Percentiles rank a stretch among this genome's conserved stretches.
Evolutionary conservation across 1,140 invertebrate species (phyloP).

Genomic region (Babylonia areolata): DNA sequence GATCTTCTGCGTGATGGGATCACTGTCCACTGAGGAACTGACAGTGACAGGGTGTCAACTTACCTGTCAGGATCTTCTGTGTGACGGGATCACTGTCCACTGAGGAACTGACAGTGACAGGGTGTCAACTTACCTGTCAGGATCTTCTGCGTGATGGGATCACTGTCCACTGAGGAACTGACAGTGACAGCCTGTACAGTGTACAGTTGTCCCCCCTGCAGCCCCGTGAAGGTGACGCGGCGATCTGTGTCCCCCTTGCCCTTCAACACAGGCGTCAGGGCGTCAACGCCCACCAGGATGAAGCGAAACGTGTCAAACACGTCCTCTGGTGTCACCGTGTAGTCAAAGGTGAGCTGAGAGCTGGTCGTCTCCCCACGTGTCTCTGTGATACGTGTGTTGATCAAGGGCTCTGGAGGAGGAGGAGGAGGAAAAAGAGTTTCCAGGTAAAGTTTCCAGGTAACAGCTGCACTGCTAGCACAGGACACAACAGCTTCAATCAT

Average conservation of each 20-base stretch:
- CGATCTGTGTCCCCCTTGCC: constrained; percentile 45
- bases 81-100: no score
- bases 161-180: constrained; percentile 56
- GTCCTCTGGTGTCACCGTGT: constrained; percentile 47
- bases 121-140: constrained; percentile 53
- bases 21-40: no score
- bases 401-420: constrained; percentile 56
- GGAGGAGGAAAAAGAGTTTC: background rate
- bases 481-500: no score
- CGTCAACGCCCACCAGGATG: constrained; percentile 34
- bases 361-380: constrained; percentile 44
- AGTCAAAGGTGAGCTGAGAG: constrained; percentile 50
- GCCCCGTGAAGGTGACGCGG: constrained; percentile 52
- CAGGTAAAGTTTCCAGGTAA: background rate
- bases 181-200: constrained; percentile 55
- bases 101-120: no score
- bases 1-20: no score
- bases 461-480: no score
- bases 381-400: constrained; percentile 44
- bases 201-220: constrained; percentile 59
- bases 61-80: no score
- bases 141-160: constrained; percentile 43
- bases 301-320: constrained; percentile 63
- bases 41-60: no score
- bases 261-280: constrained; percentile 39